Base-by-base conservation (phyloP, 2,888 invertebrate species). In the Drosophila peninsularis region DNA sequence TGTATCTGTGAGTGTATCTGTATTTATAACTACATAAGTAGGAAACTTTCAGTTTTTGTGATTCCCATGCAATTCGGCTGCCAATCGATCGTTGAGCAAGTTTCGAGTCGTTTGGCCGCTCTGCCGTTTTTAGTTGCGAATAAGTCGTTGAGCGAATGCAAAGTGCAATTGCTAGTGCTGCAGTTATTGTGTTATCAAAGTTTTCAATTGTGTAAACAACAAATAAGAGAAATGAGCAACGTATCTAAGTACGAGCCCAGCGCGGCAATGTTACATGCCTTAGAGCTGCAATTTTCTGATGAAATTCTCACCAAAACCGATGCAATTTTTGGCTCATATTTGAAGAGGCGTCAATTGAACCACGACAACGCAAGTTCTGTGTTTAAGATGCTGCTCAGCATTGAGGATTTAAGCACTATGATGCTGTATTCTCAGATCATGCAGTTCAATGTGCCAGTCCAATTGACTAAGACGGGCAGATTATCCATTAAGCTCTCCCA, bases 331-430 rank as follows among this genome's bases (percentile, higher is more conserved):
- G 2, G 4, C 0, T 32, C 68, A 11, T 90, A 85, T 54, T 14
- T 87, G 19, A 2, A 27, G 6, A 58, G 66, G 0, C 24, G n/a
- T 0, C 24, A 36, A 2, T 49, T 91, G 30, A 72, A 57, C 24
- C 19, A 60, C 7, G 27, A 71, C 5, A 91, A 90, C 62, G 75
- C 77, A 2, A 56, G 57, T 39, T 21, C 66, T 1, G 75, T 90
- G 13, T 72, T 89, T 5, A 49, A 44, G 0, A 79, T 71, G 0
- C 50, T 91, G 19, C 24, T 91, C 0, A 66, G 79, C 67, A 88
- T 91, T 9, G 92, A 91, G 67, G 92, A 91, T 63, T 7, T 89
- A 3, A 67, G 73, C 24, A 60, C 14, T 13, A 61, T 89, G 75
- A 37, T 63, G 39, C 54, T 53, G 4, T 89, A 86, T 65, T 36